Conservation (phyloP, 2,113 vertebrate genomes). For the Myotis lucifugus region DNA sequence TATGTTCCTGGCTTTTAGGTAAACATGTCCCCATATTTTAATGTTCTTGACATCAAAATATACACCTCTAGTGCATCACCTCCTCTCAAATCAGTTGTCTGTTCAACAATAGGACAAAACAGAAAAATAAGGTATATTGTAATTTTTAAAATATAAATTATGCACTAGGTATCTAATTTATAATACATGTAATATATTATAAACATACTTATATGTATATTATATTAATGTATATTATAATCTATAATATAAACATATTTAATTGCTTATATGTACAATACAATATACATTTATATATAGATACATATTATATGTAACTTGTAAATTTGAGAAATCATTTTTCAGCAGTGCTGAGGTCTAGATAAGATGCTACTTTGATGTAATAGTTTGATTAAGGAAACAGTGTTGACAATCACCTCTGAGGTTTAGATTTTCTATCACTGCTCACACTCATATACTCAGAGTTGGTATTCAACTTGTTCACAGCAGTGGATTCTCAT, state of each 20-base stretch:
- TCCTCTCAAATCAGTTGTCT: background rate
- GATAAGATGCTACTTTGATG: background rate
- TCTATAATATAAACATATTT: background rate
- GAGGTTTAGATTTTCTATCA: background rate
- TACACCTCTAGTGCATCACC: fast-evolving
- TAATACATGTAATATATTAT: background rate
- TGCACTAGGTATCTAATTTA: background rate
- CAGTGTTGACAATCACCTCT: background rate
- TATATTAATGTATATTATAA: background rate
- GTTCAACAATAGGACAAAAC: background rate
- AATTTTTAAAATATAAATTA: background rate
- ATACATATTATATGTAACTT: background rate
- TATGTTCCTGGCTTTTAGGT: background rate
- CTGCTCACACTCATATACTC: background rate
- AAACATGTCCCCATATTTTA: background rate
- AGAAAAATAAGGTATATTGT: background rate
- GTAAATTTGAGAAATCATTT: background rate
- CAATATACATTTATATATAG: background rate
- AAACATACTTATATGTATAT: background rate
- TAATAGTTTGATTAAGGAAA: background rate
- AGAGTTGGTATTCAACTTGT: background rate
- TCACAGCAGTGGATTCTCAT: background rate
- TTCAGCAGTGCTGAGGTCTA: background rate
- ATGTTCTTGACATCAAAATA: background rate
- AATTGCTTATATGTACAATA: background rate